These are phyloP conservation scores for Procambarus clarkii DNA, from an alignment of 1,140 invertebrate genomes.

Conservation along the genomic window DNA sequence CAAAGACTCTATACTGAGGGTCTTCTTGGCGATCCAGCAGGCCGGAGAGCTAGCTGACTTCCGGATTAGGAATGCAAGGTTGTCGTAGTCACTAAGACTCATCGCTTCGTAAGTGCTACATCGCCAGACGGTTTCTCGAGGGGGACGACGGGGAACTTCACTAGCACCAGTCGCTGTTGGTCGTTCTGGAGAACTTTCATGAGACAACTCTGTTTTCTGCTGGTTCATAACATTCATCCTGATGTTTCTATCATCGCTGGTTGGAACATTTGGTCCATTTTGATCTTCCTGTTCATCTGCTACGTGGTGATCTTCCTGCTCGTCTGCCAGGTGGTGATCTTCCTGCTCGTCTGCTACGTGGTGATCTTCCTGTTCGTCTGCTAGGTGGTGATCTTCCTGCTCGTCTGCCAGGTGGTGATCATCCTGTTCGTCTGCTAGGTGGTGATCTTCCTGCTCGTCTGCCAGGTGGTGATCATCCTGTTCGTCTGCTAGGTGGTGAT, in stretches of 20 bases:
- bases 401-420: background rate
- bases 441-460: no score
- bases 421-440: background rate
- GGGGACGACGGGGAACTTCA: background rate
- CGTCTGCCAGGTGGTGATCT: background rate
- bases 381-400: background rate
- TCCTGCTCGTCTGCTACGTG: no score
- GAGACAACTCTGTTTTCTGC: no score
- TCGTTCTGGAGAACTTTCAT: conserved; percentile 10
- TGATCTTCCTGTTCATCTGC: background rate
- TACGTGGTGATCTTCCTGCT: background rate
- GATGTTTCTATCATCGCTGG: background rate
- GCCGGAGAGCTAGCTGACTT: conserved; percentile 14
- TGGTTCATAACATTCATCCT: background rate
- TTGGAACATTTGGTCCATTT: no score
- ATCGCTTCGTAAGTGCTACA: conserved; percentile 44
- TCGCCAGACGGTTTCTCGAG: conserved; percentile 25
- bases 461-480: no score
- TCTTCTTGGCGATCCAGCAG: background rate
- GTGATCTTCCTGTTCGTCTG: background rate
- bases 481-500: background rate
- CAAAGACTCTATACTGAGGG: background rate
- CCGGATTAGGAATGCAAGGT: conserved; percentile 25
- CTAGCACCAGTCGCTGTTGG: background rate
- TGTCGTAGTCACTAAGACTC: conserved; percentile 53